Percentiles rank a stretch among this genome's conserved stretches.
Conservation (phyloP, 53 echinoderm and acorn worm genomes). For the Glandiceps talaboti region DNA sequence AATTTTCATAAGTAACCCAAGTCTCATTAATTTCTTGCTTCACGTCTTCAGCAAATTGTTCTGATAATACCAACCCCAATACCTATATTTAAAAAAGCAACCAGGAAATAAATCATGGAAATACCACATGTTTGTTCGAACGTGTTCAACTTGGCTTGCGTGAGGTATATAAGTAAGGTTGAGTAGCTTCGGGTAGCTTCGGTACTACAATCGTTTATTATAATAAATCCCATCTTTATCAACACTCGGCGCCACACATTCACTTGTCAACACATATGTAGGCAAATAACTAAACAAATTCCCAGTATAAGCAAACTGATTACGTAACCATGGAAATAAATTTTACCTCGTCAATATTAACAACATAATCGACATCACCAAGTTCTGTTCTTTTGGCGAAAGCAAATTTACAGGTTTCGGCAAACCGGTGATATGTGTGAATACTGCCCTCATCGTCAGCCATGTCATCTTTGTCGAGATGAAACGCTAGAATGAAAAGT, state of each 20-base stretch:
- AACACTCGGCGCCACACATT: too few relatives aligned
- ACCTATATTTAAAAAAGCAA: too few relatives aligned
- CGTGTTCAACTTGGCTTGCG: too few relatives aligned
- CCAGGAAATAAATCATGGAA: conserved; percentile 2
- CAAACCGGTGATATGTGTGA: conserved; percentile 41
- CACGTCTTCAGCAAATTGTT: conserved; percentile 19
- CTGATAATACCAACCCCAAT: conserved; percentile 19
- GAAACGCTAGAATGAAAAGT: conserved; percentile 47
- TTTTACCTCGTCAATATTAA: neutral
- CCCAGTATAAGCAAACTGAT: too few relatives aligned
- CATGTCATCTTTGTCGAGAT: conserved; percentile 20
- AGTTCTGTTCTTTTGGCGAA: conserved; percentile 24
- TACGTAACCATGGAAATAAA: too few relatives aligned
- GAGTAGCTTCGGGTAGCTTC: too few relatives aligned
- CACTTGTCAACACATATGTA: too few relatives aligned
- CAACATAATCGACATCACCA: conserved; percentile 23
- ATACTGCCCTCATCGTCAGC: conserved; percentile 7
- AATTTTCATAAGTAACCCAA: conserved; percentile 15
- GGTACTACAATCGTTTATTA: too few relatives aligned
- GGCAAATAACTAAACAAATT: too few relatives aligned
- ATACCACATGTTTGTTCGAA: neutral
- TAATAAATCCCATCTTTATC: too few relatives aligned
- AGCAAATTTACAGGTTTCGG: conserved; percentile 46
- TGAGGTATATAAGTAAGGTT: too few relatives aligned
- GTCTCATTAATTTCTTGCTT: conserved; percentile 31